phyloP scores from a whole-genome alignment of 1,140 invertebrate genomes.

The Metaphire vulgaris region DNA sequence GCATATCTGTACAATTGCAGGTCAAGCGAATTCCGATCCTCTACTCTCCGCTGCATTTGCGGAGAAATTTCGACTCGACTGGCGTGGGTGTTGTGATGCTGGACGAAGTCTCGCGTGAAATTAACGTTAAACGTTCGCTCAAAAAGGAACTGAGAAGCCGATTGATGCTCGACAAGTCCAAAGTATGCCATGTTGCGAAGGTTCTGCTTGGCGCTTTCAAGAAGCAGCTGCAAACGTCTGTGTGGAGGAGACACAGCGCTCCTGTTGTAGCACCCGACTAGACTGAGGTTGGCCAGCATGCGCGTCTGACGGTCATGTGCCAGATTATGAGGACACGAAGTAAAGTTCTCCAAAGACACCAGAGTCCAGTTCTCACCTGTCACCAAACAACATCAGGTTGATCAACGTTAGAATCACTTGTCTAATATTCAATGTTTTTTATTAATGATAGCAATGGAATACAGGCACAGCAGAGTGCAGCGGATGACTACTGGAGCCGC shows the following conservation, averaged over 20 bases:
- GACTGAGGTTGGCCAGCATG: slow-evolving; percentile 81
- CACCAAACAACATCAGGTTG: too few relatives aligned
- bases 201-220: slow-evolving; percentile 91
- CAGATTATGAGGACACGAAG: slow-evolving; percentile 81
- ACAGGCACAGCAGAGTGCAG: too few relatives aligned
- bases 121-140: slow-evolving; percentile 92
- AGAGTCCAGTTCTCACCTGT: slow-evolving; percentile 49
- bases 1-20: slow-evolving; percentile 90
- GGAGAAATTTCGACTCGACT: slow-evolving; percentile 13
- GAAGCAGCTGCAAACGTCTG: slow-evolving; percentile 67
- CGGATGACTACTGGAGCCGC: too few relatives aligned
- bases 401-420: too few relatives aligned
- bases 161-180: slow-evolving; percentile 88
- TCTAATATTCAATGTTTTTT: too few relatives aligned
- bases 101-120: slow-evolving; percentile 40
- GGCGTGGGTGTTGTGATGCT: slow-evolving; percentile 44
- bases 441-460: too few relatives aligned
- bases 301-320: slow-evolving; percentile 92
- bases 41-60: slow-evolving; percentile 26
- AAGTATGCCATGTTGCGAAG: slow-evolving; percentile 91
- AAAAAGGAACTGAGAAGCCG: slow-evolving; percentile 87
- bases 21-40: slow-evolving; percentile 70
- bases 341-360: slow-evolving; percentile 74
- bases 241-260: slow-evolving; percentile 60
- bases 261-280: slow-evolving; percentile 91